A percentile compares a stretch with the other conserved stretches of the same genome.
Evolutionary conservation across 2,888 invertebrate genomes (phyloP).

Genomic region (Hofmannophila pseudospretella): DNA sequence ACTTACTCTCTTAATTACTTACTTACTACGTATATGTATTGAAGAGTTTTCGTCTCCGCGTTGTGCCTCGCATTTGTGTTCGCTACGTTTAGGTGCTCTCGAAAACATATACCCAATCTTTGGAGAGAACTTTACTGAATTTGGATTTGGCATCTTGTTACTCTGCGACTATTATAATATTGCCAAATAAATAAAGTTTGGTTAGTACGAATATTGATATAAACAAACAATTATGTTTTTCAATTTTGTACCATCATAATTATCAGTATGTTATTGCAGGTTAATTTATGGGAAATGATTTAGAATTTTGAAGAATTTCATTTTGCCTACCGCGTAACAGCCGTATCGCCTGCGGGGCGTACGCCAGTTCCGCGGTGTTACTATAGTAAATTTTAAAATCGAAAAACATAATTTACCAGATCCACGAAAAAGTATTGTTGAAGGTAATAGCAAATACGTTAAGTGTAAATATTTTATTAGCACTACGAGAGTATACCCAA

Average conservation of each 20-base stretch:
- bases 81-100: constrained; percentile 37
- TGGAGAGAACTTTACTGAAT: constrained; percentile 47
- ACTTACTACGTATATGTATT: constrained; percentile 54
- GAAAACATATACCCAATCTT: constrained; percentile 66
- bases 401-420: constrained; percentile 42
- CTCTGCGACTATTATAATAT: constrained; percentile 59
- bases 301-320: background rate
- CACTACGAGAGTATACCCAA: background rate
- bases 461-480: background rate
- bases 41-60: constrained; percentile 32
- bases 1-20: constrained; percentile 36
- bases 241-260: constrained; percentile 38
- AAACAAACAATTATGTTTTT: constrained; percentile 38
- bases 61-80: constrained; percentile 48
- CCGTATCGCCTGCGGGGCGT: too few species aligned
- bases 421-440: constrained; percentile 32
- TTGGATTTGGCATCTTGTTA: constrained; percentile 57
- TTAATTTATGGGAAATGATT: too few species aligned
- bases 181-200: constrained; percentile 58
- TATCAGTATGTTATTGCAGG: background rate
- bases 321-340: background rate
- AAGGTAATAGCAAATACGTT: background rate
- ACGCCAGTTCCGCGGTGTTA: too few species aligned
- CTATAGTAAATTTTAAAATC: constrained; percentile 26
- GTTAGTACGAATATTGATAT: constrained; percentile 50